Conservation (phyloP, 2,797 vertebrate genomes). For the Myotis myotis region DNA sequence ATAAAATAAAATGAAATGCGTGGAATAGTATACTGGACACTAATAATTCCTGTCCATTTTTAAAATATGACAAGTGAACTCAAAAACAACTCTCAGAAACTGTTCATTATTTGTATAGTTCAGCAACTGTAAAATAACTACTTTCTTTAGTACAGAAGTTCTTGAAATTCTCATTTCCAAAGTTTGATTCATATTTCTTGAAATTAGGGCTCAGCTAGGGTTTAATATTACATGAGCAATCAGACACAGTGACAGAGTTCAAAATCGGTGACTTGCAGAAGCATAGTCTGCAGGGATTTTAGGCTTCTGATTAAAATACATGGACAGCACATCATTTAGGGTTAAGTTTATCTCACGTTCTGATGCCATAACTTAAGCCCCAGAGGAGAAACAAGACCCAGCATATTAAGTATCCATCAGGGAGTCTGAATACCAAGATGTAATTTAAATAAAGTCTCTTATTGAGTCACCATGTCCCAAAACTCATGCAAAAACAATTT, state of each 20-base stretch:
- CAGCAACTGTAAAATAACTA: not conserved
- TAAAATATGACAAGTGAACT: not conserved
- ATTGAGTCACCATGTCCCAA: not conserved
- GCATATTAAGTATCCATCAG: conserved; percentile 41
- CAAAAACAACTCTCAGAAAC: conserved; percentile 35
- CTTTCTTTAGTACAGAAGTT: conserved; percentile 46
- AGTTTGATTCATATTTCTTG: conserved; percentile 49
- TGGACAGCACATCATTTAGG: conserved; percentile 23
- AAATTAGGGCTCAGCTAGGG: conserved; percentile 56
- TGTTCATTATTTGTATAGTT: conserved; percentile 27
- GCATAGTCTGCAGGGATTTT: conserved; percentile 53
- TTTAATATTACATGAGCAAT: conserved; percentile 74
- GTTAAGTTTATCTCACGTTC: conserved; percentile 55
- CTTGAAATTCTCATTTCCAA: conserved; percentile 51
- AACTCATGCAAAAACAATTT: conserved; percentile 17
- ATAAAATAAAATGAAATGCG: not conserved
- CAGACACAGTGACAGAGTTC: conserved; percentile 55
- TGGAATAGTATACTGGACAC: not conserved
- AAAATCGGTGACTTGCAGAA: conserved; percentile 38
- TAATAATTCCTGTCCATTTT: conserved; percentile 31
- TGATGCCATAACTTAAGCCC: conserved; percentile 1
- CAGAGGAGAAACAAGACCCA: conserved; percentile 41
- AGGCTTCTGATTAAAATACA: conserved; percentile 64
- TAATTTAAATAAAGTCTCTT: conserved; percentile 10
- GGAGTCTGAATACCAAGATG: not conserved